phyloP scores from a whole-genome alignment of 2,113 vertebrate species.

The Prunella fulvescens region DNA sequence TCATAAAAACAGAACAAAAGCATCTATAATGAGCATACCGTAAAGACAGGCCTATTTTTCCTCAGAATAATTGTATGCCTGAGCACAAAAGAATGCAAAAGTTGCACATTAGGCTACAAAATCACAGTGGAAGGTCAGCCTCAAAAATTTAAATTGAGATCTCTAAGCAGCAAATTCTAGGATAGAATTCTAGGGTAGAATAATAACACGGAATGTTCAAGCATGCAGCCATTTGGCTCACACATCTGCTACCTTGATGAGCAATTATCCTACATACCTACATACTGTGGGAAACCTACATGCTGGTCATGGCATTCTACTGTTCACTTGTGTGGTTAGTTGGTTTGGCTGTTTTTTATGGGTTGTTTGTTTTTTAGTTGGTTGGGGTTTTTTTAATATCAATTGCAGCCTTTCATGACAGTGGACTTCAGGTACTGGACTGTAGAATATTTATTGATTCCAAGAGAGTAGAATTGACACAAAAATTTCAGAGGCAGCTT shows the following conservation, averaged over 20 bases:
- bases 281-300: background rate
- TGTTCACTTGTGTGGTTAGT: background rate
- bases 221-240: background rate
- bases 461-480: background rate
- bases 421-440: background rate
- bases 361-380: too few species aligned
- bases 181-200: background rate
- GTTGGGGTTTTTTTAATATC: background rate
- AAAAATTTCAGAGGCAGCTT: background rate
- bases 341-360: background rate
- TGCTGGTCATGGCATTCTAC: background rate
- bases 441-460: background rate
- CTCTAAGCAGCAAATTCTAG: background rate
- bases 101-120: slow-evolving; percentile 15
- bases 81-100: background rate
- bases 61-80: background rate
- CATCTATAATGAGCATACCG: slow-evolving; percentile 4
- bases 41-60: slow-evolving; percentile 24
- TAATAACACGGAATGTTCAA: background rate
- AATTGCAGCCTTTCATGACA: background rate
- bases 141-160: background rate
- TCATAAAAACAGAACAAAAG: slow-evolving; percentile 44
- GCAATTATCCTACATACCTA: background rate
- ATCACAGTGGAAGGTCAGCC: background rate
- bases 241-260: background rate